Conservation (phyloP, 2,888 invertebrate species). For the Ephialtes manifestator region DNA sequence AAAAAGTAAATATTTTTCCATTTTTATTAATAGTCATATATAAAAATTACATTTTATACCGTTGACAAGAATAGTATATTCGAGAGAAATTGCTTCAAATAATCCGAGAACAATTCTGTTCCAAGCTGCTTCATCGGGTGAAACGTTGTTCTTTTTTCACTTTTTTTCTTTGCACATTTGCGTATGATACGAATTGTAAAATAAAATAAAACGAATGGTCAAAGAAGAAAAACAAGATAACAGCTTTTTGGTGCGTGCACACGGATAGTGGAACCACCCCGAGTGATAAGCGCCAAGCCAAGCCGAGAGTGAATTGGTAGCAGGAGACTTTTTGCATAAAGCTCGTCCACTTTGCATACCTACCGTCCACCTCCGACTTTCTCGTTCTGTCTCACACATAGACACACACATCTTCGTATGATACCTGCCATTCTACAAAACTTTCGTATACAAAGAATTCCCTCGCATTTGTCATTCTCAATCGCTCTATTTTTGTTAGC, state of each 20-base stretch:
- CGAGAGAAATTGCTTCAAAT: slow-evolving; percentile 53
- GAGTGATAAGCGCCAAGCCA: slow-evolving; percentile 69
- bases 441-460: slow-evolving; percentile 56
- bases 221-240: slow-evolving; percentile 35
- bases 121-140: slow-evolving; percentile 16
- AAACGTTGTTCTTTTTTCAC: background rate
- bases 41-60: slow-evolving; percentile 31
- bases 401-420: slow-evolving; percentile 30
- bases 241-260: slow-evolving; percentile 45
- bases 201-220: slow-evolving; percentile 57
- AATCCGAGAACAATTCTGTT: slow-evolving; percentile 55
- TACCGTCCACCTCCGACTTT: slow-evolving; percentile 69
- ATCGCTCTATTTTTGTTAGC: slow-evolving; percentile 58
- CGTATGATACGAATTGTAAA: slow-evolving; percentile 67
- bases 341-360: slow-evolving; percentile 79
- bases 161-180: slow-evolving; percentile 54
- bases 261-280: slow-evolving; percentile 53
- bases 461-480: slow-evolving; percentile 41
- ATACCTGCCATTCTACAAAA: slow-evolving; percentile 58
- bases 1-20: background rate
- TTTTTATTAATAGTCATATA: slow-evolving; percentile 25
- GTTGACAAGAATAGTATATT: slow-evolving; percentile 58
- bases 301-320: slow-evolving; percentile 80
- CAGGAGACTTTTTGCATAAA: slow-evolving; percentile 80
- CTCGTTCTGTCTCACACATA: slow-evolving; percentile 38